These are phyloP conservation scores for Tridacna gigas DNA, from an alignment of 2,888 invertebrate genomes.

Conservation along the genomic window DNA sequence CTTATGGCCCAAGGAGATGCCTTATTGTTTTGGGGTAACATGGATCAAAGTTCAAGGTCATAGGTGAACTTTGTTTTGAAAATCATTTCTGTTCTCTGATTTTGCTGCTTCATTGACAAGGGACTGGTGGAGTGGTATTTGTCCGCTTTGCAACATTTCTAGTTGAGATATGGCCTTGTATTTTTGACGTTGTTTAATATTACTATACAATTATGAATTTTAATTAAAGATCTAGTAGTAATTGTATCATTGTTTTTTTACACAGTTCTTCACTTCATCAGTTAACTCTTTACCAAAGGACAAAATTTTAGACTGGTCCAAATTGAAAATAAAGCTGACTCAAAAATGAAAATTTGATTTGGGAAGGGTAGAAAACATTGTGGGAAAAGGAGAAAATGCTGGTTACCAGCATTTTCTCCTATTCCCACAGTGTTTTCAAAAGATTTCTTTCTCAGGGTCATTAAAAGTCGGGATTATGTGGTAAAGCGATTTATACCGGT, in stretches of 20 bases:
- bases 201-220: too few relatives aligned
- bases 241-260: too few relatives aligned
- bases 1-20: too few relatives aligned
- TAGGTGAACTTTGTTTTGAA: too few relatives aligned
- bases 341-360: not conserved
- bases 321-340: not conserved
- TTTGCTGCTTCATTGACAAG: too few relatives aligned
- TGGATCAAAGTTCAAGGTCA: too few relatives aligned
- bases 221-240: not conserved
- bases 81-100: too few relatives aligned
- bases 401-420: not conserved
- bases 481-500: not conserved
- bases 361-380: not conserved
- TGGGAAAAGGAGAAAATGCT: constrained; percentile 1
- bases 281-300: not conserved
- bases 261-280: not conserved
- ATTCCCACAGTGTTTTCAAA: not conserved
- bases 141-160: too few relatives aligned
- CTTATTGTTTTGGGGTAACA: too few relatives aligned
- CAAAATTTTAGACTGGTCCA: not conserved
- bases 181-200: too few relatives aligned
- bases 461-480: not conserved
- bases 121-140: too few relatives aligned
- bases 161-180: too few relatives aligned
- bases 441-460: not conserved